Percentiles rank a stretch among this genome's conserved stretches.
These are phyloP conservation scores for Drosophila suboccidentalis DNA, from an alignment of 2,888 invertebrate species.

Conservation along the genomic window DNA sequence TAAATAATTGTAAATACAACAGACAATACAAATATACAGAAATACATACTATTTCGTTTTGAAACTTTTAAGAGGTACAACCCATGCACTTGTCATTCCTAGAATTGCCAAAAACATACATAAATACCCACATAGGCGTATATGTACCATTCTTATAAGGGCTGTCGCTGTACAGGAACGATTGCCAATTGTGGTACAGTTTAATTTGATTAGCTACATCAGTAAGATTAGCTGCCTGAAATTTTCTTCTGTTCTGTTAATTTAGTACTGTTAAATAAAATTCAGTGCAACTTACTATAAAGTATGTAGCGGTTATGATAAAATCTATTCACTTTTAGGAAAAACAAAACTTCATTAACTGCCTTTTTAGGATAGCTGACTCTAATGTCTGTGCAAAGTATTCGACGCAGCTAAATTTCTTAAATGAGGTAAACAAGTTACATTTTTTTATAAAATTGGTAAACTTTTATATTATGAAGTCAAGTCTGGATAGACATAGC, in stretches of 20 bases:
- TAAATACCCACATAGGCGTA: not conserved
- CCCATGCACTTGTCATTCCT: slow-evolving; percentile 8
- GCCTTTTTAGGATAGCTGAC: too few species aligned
- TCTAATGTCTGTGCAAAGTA: too few species aligned
- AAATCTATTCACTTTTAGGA: too few species aligned
- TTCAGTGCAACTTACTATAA: too few species aligned
- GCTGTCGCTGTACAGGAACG: not conserved
- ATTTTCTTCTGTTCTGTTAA: too few species aligned
- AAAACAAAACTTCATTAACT: too few species aligned
- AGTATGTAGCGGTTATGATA: too few species aligned
- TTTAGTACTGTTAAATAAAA: too few species aligned
- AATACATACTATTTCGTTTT: not conserved
- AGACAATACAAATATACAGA: slow-evolving; percentile 6
- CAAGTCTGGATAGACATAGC: too few species aligned
- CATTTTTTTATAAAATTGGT: not conserved
- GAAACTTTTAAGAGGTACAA: slow-evolving; percentile 3
- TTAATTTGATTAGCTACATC: too few species aligned
- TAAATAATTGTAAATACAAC: slow-evolving; percentile 45
- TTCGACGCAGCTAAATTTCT: not conserved
- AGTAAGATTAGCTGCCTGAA: too few species aligned
- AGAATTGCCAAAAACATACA: not conserved
- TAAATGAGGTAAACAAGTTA: not conserved
- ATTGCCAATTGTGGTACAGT: not conserved
- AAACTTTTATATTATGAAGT: too few species aligned
- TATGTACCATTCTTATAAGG: not conserved